phyloP scores from a whole-genome alignment of 2,797 vertebrate species.

The Sebastes jordani region DNA sequence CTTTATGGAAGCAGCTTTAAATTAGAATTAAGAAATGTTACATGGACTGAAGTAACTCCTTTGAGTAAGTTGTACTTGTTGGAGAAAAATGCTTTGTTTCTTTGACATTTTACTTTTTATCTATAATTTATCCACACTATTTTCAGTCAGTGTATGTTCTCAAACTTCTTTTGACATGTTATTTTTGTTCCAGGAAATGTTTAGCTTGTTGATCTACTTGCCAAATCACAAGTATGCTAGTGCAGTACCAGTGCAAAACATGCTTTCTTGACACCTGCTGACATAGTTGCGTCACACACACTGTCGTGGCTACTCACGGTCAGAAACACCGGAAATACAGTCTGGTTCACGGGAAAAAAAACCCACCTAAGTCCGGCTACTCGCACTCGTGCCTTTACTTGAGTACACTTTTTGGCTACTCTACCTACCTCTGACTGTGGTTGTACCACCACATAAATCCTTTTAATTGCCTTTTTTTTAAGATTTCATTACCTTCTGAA shows the following conservation, averaged over 20 bases:
- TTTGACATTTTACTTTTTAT: neutral
- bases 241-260: too few relatives aligned
- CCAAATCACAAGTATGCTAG: neutral
- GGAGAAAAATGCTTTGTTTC: neutral
- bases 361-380: fast-evolving
- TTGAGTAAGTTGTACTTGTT: neutral
- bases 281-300: too few relatives aligned
- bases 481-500: neutral
- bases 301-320: too few relatives aligned
- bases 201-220: neutral
- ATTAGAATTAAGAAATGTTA: neutral
- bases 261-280: too few relatives aligned
- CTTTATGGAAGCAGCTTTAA: neutral
- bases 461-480: neutral
- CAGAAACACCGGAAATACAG: too few relatives aligned
- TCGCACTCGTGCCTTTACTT: fast-evolving
- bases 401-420: neutral
- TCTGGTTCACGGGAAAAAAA: too few relatives aligned
- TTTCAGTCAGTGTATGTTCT: neutral
- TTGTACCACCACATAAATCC: neutral
- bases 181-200: neutral
- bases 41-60: neutral
- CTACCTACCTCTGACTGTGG: neutral
- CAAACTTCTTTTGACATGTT: neutral
- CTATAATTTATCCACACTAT: neutral